Base-by-base conservation (phyloP, 1,140 invertebrate genomes). In the Zaprionus vittiger region DNA sequence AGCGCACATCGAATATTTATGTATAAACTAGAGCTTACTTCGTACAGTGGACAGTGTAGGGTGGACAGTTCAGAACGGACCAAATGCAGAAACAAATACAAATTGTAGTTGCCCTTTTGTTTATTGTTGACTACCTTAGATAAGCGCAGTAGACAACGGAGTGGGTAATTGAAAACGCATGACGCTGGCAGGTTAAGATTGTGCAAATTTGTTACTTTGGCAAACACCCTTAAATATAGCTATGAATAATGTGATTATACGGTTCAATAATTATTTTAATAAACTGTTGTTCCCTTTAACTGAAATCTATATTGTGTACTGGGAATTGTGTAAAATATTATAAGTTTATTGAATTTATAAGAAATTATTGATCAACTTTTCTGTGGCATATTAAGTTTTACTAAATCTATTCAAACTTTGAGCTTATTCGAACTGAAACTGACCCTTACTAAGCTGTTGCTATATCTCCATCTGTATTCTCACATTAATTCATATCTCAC, bases 1-100 rank as follows among this genome's bases (percentile, higher is more conserved):
- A 70, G 66, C 72, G 74, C 71, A 86, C 74, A 87, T 87, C 70
- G 77, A 87, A 87, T 87, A 87, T 87, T 87, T 87, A 89, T 83
- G 77, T 80, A 74, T 66, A 34, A 65, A 66, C 55, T 59, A 26
- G 54, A 69, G 82, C 70, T 74, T 79, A 72, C 56, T 22, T 22
- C 34, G 49, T 22, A 47, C 49, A 66, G n/a, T 54, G 28, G 37
- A 60, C 63, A 57, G 3, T 5, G 28, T 5, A 65, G 17, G 41
- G 14, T 17, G 31, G 49, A 54, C 12, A 37, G 56, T 54, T 4
- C 2, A 49, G 12, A 47, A 7, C 15, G 31, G 6, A 28, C 6
- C 7, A 15, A 64, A 17, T 17, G 49, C 34, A 31, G 31, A 37
- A 59, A 26, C 55, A 59, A 7, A 7, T 24, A 31, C 7, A 59